phyloP scores from a whole-genome alignment of 2,888 invertebrate genomes.

The Ecliptopera silaceata region DNA sequence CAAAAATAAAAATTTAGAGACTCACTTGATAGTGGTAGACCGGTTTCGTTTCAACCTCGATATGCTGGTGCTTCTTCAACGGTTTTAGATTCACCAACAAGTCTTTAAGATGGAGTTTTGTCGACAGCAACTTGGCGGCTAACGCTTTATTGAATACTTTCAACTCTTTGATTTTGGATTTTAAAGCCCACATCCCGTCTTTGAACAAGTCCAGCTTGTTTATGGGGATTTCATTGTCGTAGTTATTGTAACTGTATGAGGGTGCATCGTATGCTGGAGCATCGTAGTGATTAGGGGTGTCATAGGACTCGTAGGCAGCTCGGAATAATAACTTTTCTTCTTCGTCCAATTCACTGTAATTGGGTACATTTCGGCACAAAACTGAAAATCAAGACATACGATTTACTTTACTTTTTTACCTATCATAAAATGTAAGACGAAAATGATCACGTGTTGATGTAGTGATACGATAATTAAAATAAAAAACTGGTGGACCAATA shows the following conservation, averaged over 20 bases:
- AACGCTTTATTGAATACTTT: slow-evolving; percentile 71
- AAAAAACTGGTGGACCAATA: no score
- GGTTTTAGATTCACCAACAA: slow-evolving; percentile 51
- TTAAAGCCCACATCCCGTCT: slow-evolving; percentile 70
- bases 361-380: slow-evolving; percentile 54
- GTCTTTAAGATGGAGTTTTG: slow-evolving; percentile 70
- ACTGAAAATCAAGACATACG: slow-evolving; percentile 39
- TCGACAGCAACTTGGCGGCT: slow-evolving; percentile 64
- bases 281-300: slow-evolving; percentile 4
- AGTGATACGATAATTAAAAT: no score
- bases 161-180: slow-evolving; percentile 68
- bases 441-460: no score
- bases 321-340: slow-evolving; percentile 69
- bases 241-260: slow-evolving; percentile 59
- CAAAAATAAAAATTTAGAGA: neutral
- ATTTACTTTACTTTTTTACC: no score
- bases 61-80: slow-evolving; percentile 57
- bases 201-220: slow-evolving; percentile 70
- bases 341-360: slow-evolving; percentile 63
- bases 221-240: slow-evolving; percentile 51
- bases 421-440: no score
- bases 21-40: slow-evolving; percentile 58
- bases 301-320: slow-evolving; percentile 60
- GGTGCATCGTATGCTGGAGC: slow-evolving; percentile 42
- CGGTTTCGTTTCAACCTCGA: slow-evolving; percentile 56